phyloP scores from a whole-genome alignment of 2,797 vertebrate genomes.

The Eremophila alpestris region DNA sequence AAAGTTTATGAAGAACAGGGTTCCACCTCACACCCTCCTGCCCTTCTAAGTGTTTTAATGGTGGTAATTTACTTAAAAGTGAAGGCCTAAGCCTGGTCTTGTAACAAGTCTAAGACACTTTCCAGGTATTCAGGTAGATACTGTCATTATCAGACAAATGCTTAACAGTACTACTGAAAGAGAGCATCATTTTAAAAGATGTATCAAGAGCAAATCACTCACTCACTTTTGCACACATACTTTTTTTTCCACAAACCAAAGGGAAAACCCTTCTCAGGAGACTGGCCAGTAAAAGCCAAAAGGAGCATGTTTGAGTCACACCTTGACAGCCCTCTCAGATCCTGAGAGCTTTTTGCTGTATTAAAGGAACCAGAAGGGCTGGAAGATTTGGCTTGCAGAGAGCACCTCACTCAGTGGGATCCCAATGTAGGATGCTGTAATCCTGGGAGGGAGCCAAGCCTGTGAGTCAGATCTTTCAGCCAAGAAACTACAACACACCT shows the following conservation, averaged over 20 bases:
- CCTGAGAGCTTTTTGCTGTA: background rate
- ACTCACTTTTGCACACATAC: background rate
- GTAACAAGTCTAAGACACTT: background rate
- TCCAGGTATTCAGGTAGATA: background rate
- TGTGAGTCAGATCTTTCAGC: background rate
- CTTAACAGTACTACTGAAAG: background rate
- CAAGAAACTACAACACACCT: background rate
- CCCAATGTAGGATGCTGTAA: background rate
- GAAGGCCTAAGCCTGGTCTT: background rate
- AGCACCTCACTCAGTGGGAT: background rate
- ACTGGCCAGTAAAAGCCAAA: background rate
- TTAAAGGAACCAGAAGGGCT: background rate
- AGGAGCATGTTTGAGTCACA: background rate
- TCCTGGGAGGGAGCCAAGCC: background rate
- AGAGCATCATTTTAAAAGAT: background rate
- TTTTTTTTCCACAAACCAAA: background rate
- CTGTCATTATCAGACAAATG: background rate
- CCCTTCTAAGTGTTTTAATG: background rate
- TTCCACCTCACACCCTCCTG: background rate
- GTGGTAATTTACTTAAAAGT: background rate
- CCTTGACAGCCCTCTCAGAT: background rate
- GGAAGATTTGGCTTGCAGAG: background rate
- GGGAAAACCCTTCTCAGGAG: background rate
- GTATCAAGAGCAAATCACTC: background rate
- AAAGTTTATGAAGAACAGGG: background rate